phyloP scores from a whole-genome alignment of 2,797 vertebrate genomes.

The Nothura maculosa region DNA sequence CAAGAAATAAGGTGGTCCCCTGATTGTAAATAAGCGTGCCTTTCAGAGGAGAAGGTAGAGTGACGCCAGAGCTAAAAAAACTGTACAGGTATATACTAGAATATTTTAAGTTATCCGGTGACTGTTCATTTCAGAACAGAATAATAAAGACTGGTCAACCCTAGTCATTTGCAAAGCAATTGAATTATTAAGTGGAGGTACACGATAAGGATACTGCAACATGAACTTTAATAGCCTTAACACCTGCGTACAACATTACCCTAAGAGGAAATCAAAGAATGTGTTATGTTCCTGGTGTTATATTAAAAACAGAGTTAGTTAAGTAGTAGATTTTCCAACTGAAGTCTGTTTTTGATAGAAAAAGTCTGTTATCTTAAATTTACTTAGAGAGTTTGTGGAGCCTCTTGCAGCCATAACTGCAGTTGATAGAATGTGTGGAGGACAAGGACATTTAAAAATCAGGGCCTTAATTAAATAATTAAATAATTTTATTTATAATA shows the following conservation, averaged over 20 bases:
- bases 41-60: neutral
- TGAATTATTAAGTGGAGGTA: neutral
- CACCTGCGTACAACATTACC: neutral
- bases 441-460: neutral
- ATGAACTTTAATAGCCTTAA: neutral
- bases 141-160: neutral
- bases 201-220: neutral
- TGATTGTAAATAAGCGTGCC: neutral
- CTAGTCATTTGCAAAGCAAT: neutral
- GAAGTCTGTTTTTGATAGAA: neutral
- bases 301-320: neutral
- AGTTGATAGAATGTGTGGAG: neutral
- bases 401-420: neutral
- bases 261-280: neutral
- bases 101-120: neutral
- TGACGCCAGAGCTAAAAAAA: neutral
- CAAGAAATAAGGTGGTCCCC: neutral
- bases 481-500: too few relatives aligned
- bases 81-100: rapidly evolving
- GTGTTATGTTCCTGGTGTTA: neutral
- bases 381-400: neutral
- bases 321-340: neutral
- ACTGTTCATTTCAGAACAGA: neutral
- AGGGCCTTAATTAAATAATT: neutral
- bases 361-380: neutral